Evolutionary conservation across 2,113 vertebrate genomes (phyloP), one percentile per base, ranked within the genome.

Genomic region (Sinocyclocheilus maitianheensis): DNA sequence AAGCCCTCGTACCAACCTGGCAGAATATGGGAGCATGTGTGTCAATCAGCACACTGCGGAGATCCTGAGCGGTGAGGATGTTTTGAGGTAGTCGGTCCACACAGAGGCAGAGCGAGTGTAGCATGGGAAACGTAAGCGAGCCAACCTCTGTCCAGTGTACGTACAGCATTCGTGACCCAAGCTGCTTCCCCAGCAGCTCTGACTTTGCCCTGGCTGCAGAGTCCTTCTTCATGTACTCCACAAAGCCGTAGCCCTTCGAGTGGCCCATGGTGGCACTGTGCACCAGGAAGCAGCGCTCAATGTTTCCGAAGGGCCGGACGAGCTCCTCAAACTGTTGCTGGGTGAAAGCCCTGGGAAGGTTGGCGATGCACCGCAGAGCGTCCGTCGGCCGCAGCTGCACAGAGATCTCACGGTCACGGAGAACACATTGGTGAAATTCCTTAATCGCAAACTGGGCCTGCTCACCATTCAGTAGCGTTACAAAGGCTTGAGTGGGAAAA

Each of bases 211-310:
- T 89, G 82, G 97, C 97, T 0, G 97, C 97, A 0, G 97, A 97
- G 89, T 98, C 97, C 90, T 98, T 99, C 89, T 98, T 99, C 97
- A 98, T 99, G 89, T 97, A 99, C 90, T 99, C 97, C n/a, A 97
- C 97, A 0, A 98, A 99, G 60, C 97, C 97, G 0, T 99, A 99
- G 37, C 97, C 97, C 87, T 99, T 98, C 34, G 97, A 97, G 58
- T 96, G 96, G 18, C 97, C 97, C 0, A 94, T 96, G 58, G 88
- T 72, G 20, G 93, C 79, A 0, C 96, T 97, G 92, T 97, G 96
- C 3, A 98, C 97, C 90, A 99, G 91, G 88, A 99, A 98, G 90
- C 97, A 98, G 20, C 97, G 96, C 86, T 99, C 97, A 85, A 97
- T 88, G 92, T 97, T 98, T 46, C 97, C 97, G 0, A 98, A 98